Evolutionary conservation across 35 echinoderm and acorn worm species (phyloP).

Genomic region (Strongylocentrotus purpuratus): DNA sequence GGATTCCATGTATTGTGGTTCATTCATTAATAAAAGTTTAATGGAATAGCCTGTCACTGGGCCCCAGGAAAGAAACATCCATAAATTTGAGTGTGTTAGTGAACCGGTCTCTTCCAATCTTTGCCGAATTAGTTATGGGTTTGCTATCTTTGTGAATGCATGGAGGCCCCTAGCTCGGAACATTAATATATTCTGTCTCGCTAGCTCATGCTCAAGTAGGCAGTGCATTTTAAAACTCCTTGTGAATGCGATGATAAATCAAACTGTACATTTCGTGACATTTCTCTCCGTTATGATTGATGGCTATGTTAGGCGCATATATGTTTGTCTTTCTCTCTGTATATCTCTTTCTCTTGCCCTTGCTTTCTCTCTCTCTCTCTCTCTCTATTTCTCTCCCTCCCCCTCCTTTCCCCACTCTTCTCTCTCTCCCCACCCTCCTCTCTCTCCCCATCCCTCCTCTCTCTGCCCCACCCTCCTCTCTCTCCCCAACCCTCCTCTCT

Average conservation of each 20-base stretch:
- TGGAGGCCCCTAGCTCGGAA: not conserved
- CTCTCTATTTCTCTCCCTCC: too few species aligned
- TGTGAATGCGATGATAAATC: not conserved
- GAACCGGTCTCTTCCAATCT: too few species aligned
- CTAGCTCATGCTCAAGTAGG: not conserved
- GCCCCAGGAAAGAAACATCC: too few species aligned
- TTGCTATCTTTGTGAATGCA: not conserved
- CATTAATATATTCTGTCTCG: not conserved
- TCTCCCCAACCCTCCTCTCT: too few species aligned
- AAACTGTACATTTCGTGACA: not conserved
- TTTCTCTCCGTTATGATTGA: not conserved
- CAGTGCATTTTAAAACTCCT: not conserved
- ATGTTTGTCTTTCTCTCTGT: slow-evolving; percentile 5
- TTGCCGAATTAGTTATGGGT: too few species aligned
- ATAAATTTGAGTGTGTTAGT: too few species aligned
- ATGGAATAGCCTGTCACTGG: too few species aligned
- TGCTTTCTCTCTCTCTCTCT: not conserved
- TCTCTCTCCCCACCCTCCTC: not conserved
- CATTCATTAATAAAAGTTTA: too few species aligned
- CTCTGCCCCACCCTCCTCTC: too few species aligned
- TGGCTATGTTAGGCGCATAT: not conserved
- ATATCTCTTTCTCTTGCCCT: not conserved
- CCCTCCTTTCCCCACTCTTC: not conserved
- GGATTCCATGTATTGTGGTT: too few species aligned
- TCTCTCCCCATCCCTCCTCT: too few species aligned